These are phyloP conservation scores for Cosmopolites sordidus DNA, from an alignment of 2,888 invertebrate genomes.

Conservation along the genomic window DNA sequence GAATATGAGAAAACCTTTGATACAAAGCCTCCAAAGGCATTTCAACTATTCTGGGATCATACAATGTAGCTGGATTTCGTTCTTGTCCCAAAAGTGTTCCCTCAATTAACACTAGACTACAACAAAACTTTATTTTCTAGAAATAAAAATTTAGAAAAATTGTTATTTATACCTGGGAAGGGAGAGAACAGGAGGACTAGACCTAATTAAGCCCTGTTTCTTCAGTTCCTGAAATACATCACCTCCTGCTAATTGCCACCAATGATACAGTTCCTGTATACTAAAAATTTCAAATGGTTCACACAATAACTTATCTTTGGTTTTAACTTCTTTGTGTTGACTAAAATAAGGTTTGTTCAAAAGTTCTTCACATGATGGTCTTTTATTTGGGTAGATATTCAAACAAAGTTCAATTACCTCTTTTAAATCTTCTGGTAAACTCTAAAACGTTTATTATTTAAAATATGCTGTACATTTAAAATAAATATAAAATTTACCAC, in stretches of 20 bases:
- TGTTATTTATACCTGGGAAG: slow-evolving; percentile 61
- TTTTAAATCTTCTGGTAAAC: slow-evolving; percentile 56
- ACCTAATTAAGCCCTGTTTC: slow-evolving; percentile 85
- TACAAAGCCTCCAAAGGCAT: slow-evolving; percentile 66
- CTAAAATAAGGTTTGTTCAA: slow-evolving; percentile 55
- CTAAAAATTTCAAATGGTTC: slow-evolving; percentile 47
- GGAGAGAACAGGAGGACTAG: slow-evolving; percentile 75
- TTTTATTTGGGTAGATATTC: slow-evolving; percentile 59
- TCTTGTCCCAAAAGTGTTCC: slow-evolving; percentile 79
- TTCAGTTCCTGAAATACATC: slow-evolving; percentile 87
- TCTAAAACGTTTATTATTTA: slow-evolving; percentile 44
- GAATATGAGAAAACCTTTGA: slow-evolving; percentile 72
- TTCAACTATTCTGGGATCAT: slow-evolving; percentile 67
- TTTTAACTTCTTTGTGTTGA: slow-evolving; percentile 35
- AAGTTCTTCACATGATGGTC: slow-evolving; percentile 61
- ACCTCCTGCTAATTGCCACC: slow-evolving; percentile 95
- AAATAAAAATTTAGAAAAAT: background rate
- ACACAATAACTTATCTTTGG: slow-evolving; percentile 39
- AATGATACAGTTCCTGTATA: slow-evolving; percentile 82
- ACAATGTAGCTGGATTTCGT: slow-evolving; percentile 66
- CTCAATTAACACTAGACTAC: slow-evolving; percentile 75
- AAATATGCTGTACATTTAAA: too few relatives aligned
- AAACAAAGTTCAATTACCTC: slow-evolving; percentile 68
- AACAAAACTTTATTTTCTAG: background rate
- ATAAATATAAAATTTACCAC: too few relatives aligned